Base-by-base conservation (phyloP, 2,888 invertebrate genomes). In the Lapara coniferarum region DNA sequence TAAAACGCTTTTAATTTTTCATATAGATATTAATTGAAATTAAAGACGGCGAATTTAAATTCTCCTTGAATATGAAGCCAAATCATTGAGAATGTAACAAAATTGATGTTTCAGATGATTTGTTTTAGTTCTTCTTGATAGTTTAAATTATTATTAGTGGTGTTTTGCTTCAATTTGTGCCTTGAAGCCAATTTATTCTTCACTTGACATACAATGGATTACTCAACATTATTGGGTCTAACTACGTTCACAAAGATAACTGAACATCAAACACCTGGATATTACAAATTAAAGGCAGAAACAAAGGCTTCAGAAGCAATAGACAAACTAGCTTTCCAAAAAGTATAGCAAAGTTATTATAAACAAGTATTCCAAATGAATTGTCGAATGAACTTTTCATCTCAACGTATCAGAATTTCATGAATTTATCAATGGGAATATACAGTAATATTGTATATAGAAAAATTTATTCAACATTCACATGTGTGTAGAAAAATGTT, bases 161-260 rank as follows among this genome's bases (percentile, higher is more conserved):
- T 7, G 37, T 37, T 44, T 46, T 63, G 63, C 49, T 63, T 49
- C 46, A 37, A 37, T 12, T 63, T 63, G 63, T 63, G 63, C 63
- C 63, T 63, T 63, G 63, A 13, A 25, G 49, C 63, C 19, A 4
- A 3, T 63, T 37, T 56, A 56, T 25, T 10, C 57, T 57, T 2
- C 19, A 30, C 37, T 57, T 25, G 46, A 63, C 46, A 16, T 37
- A 37, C 37, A 37, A 37, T 37, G 37, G 37, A 37, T 44, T 63
- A 63, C 63, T 63, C 63, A 63, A 19, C 63, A 63, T 63, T 63
- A 63, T 63, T 63, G 16, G 16, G 63, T 49, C 63, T 63, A 46
- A 49, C 49, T 6, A 57, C 37, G 25, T 46, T 49, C 49, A 63
- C 25, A 63, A 63, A 19, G 19, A 63, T 6, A 56, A 49, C 49